These are phyloP conservation scores for Columbina picui DNA, from an alignment of 2,113 vertebrate species.

Conservation along the genomic window DNA sequence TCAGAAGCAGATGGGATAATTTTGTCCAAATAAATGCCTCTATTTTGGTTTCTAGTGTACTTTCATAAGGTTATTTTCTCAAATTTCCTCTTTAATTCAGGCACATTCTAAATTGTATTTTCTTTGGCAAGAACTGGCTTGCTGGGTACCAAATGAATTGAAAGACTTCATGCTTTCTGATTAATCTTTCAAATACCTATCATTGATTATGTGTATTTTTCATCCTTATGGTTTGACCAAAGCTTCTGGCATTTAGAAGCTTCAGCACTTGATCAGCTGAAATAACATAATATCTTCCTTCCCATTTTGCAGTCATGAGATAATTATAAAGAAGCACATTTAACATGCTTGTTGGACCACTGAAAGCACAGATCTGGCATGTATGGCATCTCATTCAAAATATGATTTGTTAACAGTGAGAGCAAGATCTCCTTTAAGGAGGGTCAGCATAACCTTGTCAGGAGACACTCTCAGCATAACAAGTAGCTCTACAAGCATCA, in stretches of 20 bases:
- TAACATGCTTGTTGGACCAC: neutral
- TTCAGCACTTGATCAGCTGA: constrained; percentile 45
- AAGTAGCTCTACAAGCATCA: constrained; percentile 27
- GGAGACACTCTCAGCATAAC: constrained; percentile 20
- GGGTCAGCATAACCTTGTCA: constrained; percentile 2
- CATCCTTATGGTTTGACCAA: constrained; percentile 1
- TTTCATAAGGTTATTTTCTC: constrained; percentile 52
- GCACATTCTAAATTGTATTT: constrained; percentile 46
- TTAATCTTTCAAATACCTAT: constrained; percentile 55
- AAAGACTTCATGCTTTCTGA: constrained; percentile 49
- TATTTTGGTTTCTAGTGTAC: constrained; percentile 30
- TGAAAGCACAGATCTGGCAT: neutral
- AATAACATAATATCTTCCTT: constrained; percentile 16
- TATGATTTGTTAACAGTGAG: neutral
- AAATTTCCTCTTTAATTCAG: constrained; percentile 58
- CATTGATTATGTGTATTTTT: constrained; percentile 48
- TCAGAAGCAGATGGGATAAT: constrained; percentile 48
- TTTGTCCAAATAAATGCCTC: constrained; percentile 42
- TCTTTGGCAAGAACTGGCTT: constrained; percentile 50
- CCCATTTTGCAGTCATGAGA: neutral
- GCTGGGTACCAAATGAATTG: constrained; percentile 37
- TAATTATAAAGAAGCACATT: constrained; percentile 32
- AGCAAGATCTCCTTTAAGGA: neutral
- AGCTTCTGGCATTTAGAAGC: constrained; percentile 39
- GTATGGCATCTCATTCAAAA: neutral